Evolutionary conservation across 2,888 invertebrate species (phyloP), one percentile per base, ranked within the genome.

Genomic region (Temnothorax ravouxi): DNA sequence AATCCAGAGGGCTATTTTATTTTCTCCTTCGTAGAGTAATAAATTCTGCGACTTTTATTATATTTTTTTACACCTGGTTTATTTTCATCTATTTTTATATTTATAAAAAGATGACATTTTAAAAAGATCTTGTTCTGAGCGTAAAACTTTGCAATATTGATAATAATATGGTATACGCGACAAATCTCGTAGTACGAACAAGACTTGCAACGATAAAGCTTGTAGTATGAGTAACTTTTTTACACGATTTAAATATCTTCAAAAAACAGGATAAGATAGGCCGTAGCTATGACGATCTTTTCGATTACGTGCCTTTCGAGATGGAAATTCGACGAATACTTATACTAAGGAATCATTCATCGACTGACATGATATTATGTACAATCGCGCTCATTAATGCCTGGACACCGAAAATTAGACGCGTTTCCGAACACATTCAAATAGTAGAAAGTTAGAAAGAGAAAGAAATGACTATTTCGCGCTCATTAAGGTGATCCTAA

Each of bases 21-120:
- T 74, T 18, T 74, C 18, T 59, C 44, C 21, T 47, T 5, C 3
- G 47, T 47, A 34, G 25, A 59, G 34, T 21, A 44, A 15, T n/a
- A 29, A 47, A 13, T 75, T 74, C 3, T 21, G 8, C 2, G 11
- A 34, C 11, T 72, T 64, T 47, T 54, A 15, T 15, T 29, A 18
- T 15, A 41, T 21, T 44, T 41, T 41, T 21, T 66, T 72, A 11
- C 8, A 11, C 8, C 25, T 74, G 3, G 25, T 25, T 76, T 76
- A 50, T 21, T 67, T 59, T 21, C 25, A 29, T 72, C n/a, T 41
- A 54, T 13, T 44, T 76, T 29, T 29, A 29, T 76, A 50, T 41
- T 13, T 77, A 69, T 66, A 15, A 29, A 47, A 9, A 66, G 3
- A 62, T n/a, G 3, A 62, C 3, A 44, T 61, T 44, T 47, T 74